Evolutionary conservation across 2,888 invertebrate species (phyloP), one percentile per base, ranked within the genome.

Genomic region (Baronia brevicornis): DNA sequence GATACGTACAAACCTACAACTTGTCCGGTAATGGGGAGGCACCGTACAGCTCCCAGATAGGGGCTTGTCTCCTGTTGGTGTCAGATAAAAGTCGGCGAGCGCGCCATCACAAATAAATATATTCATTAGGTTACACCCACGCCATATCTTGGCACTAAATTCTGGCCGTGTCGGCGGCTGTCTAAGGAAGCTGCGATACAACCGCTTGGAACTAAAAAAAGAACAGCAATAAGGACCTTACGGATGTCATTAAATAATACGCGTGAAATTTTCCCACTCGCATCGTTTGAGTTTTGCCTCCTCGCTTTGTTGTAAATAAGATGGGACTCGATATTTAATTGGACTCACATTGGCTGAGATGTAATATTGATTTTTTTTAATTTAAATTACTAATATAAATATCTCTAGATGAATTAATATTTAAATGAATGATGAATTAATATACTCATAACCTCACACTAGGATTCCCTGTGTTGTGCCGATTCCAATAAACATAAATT

Each of bases 81-180:
- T 54, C 59, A 69, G 78, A 74, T 72, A 73, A 78, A 77, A 72
- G 75, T 60, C 53, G 56, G 60, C 63, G 52, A 46, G 48, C 56
- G 53, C 51, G 55, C 53, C 58, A 51, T 55, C 66, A 67, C 67
- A 80, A 82, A 80, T 80, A 82, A 79, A 77, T 80, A 78, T 79
- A 80, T 82, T 84, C 82, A 84, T 82, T 84, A 82, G 75, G 71
- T 65, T 71, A 82, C 84, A 79, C 82, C 84, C 78, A 82, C 82
- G 70, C 71, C 55, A 44, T 78, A 79, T 82, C 79, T 65, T 59
- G 64, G 60, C 68, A 75, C 70, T 84, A 84, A 84, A 84, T 82
- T 78, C 78, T 72, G 62, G 60, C 48, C 50, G 60, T 61, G 71
- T 71, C 74, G 71, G 67, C 68, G 71, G 60, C 73, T 67, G 75